These are phyloP conservation scores for Xiphorhynchus erythropygius DNA, from an alignment of 2,797 vertebrate species.

Conservation along the genomic window DNA sequence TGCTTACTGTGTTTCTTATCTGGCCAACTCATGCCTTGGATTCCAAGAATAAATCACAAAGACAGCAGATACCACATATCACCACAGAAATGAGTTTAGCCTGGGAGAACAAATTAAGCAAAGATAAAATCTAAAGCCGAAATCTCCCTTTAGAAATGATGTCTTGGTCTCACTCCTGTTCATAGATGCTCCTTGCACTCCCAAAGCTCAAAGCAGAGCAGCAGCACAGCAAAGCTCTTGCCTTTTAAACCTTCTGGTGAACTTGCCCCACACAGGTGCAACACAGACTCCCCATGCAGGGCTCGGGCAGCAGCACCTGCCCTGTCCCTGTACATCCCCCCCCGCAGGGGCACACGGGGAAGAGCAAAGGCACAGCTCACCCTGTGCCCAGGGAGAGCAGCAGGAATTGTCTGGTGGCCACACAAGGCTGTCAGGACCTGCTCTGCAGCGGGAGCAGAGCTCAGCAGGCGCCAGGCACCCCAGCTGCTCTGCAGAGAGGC, in stretches of 20 bases:
- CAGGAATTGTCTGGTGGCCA: background rate
- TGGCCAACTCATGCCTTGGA: conserved; percentile 50
- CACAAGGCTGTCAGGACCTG: background rate
- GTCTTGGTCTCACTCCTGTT: background rate
- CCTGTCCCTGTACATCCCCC: background rate
- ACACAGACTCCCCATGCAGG: background rate
- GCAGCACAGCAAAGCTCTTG: background rate
- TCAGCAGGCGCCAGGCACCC: background rate
- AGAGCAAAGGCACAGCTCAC: background rate
- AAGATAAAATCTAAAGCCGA: conserved; percentile 25
- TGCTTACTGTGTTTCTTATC: conserved; percentile 55
- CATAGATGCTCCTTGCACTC: background rate
- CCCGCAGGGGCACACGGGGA: background rate
- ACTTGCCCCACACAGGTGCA: accelerated
- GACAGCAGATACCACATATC: conserved; percentile 48
- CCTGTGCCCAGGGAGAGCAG: background rate
- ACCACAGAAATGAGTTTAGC: conserved; percentile 32
- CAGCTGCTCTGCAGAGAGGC: background rate
- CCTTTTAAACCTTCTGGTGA: background rate
- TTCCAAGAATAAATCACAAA: conserved; percentile 68
- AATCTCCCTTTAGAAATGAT: background rate
- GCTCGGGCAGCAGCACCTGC: background rate
- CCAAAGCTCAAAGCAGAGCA: background rate
- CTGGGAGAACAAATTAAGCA: conserved; percentile 49
- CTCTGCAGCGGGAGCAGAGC: background rate